Base-by-base conservation (phyloP, 64 coral and sea anemone species). In the Porites lutea region DNA sequence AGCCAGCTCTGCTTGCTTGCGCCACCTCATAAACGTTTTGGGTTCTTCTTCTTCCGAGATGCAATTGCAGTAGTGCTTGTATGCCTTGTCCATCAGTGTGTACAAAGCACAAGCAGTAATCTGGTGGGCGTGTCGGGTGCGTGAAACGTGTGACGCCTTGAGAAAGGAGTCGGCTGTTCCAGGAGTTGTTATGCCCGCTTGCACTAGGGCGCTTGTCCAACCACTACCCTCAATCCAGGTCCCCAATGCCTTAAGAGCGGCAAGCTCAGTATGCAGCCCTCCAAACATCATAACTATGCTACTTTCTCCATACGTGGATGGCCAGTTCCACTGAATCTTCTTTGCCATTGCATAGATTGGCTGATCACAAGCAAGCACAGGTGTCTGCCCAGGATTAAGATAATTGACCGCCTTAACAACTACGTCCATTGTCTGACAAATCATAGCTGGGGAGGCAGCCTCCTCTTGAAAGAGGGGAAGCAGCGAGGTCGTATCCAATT, bases 301-400 rank as follows among this genome's bases (percentile, higher is more conserved):
- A 18, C 19, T 65, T n/a, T 65, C 63, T 18, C 5, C 63, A 18
- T 65, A 65, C 4, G 63, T 65, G 13, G 63, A 18, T 65, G 63
- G 63, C 63, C 74, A 93, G 50, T 93, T 88, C 75, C 92, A 93
- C 19, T 93, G 84, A 13, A 93, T 93, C 82, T 82, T 78, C 75
- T 93, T 93, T 0, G 84, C 23, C 14, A 93, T 49, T 10, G 83
- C 75, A 88, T 80, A 88, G 0, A 93, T 14, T 55, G 64, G 92
- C 75, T 93, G 85, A 71, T 93, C 92, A 23, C 83, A 49, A 22
- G 92, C 50, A 11, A 93, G 22, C 18, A 88, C 53, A 2, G 92
- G 76, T 13, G 79, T 61, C 70, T 91, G 79, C 4, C 19, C 89
- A 2, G 89, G 89, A 78, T 91, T 91, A 15, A 91, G 79, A 55